Base-by-base conservation (phyloP, 2,797 vertebrate genomes). In the Nyctalus aviator region DNA sequence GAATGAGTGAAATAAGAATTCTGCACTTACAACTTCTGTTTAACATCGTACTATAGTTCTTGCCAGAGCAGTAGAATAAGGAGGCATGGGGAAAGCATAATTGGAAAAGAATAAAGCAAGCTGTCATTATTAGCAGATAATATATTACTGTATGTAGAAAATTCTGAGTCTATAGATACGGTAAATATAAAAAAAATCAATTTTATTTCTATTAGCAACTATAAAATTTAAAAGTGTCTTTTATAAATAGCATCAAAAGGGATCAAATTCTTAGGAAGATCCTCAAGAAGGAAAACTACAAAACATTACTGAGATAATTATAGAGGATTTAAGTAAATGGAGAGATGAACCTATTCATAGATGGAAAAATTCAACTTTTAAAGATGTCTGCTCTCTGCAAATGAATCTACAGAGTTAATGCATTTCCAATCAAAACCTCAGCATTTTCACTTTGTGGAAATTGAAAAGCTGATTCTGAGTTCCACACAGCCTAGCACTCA, bases 161-260 rank as follows among this genome's bases (percentile, higher is more conserved):
- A 82, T 76, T 21, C n/a, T 9, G 35, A 66, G 18, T 69, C 41
- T 76, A 59, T 11, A 82, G 48, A 68, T 68, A 75, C 0, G 21
- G 27, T 76, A 12, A 44, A 81, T 20, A 59, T 41, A 75, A 81
- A 86, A 81, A 86, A 57, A 82, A 72, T 64, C 32, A 82, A 48
- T 91, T 87, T 75, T 91, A 82, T 68, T 94, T 94, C 37, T 75
- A 91, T n/a, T 5, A 91, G 37, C 15, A n/a, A 81, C 15, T 64
- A 53, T 35, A 72, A 85, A 77, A 57, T 68, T 64, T 35, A 79
- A 48, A 85, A 79, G 66, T 25, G 20, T 5, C 11, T 18, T 68
- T 75, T 86, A 68, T 66, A 81, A 73, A 75, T 20, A 57, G 64
- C 82, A 68, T 76, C 8, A 59, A 59, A 73, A 76, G 15, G 2